phyloP scores from a whole-genome alignment of 2,888 invertebrate species.

The Agapetus fuscipes region DNA sequence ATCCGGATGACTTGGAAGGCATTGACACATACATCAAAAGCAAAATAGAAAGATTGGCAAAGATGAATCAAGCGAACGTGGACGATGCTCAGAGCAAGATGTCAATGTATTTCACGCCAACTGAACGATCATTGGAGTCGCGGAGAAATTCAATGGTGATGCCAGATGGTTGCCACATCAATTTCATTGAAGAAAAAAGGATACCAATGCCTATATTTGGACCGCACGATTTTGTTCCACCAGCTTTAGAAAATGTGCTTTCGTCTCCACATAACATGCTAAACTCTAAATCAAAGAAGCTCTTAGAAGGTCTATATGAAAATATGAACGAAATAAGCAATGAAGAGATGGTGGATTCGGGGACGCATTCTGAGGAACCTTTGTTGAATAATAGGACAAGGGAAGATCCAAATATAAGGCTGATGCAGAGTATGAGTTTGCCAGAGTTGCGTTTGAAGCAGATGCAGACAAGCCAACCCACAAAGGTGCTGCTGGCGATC shows the following conservation, averaged over 20 bases:
- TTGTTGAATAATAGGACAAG: constrained; percentile 28
- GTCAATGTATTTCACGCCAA: constrained; percentile 76
- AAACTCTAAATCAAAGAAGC: constrained; percentile 19
- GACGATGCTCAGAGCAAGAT: constrained; percentile 59
- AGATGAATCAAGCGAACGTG: constrained; percentile 37
- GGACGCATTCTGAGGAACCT: constrained; percentile 39
- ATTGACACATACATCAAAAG: constrained; percentile 60
- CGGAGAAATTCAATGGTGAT: constrained; percentile 35
- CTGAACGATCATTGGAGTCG: constrained; percentile 53
- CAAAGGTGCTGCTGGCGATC: constrained; percentile 38
- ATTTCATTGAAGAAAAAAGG: constrained; percentile 46
- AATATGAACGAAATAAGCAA: not conserved
- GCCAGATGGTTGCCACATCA: constrained; percentile 55
- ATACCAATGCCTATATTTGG: constrained; percentile 34
- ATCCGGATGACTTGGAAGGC: constrained; percentile 51
- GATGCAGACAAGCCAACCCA: constrained; percentile 15
- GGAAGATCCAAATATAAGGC: constrained; percentile 22
- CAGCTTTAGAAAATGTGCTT: constrained; percentile 24
- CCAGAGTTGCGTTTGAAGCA: constrained; percentile 32
- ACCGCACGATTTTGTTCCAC: constrained; percentile 29
- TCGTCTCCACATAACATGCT: constrained; percentile 25
- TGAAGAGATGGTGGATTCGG: constrained; percentile 24
- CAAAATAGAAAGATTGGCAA: constrained; percentile 52
- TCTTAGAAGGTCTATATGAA: constrained; percentile 23
- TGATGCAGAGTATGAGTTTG: constrained; percentile 37